phyloP scores from a whole-genome alignment of 2,113 vertebrate species.

The Acanthisitta chloris region DNA sequence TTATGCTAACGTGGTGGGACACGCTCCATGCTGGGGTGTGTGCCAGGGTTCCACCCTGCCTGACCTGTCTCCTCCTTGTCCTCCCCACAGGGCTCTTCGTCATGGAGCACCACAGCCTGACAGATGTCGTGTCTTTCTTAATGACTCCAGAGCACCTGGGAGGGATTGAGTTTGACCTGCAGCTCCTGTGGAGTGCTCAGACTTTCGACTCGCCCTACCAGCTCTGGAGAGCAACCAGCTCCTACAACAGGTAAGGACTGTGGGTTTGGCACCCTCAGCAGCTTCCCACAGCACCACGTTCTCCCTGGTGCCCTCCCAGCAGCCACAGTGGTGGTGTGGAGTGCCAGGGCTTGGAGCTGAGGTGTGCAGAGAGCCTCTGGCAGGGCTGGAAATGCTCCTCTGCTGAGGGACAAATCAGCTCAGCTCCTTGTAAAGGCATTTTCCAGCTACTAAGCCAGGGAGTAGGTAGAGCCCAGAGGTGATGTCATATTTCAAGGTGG shows the following conservation, averaged over 20 bases:
- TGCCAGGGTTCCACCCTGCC: too few species aligned
- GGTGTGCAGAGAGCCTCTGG: background rate
- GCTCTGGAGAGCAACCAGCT: slow-evolving; percentile 96
- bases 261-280: too few species aligned
- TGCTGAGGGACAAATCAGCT: too few species aligned
- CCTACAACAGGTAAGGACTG: too few species aligned
- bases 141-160: slow-evolving; percentile 92
- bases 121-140: slow-evolving; percentile 86
- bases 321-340: rapidly evolving
- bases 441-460: too few species aligned
- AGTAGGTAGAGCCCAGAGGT: too few species aligned
- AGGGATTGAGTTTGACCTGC: slow-evolving; percentile 92
- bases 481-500: too few species aligned
- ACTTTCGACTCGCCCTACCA: slow-evolving; percentile 96
- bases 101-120: slow-evolving; percentile 93
- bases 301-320: background rate
- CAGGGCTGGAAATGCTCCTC: background rate
- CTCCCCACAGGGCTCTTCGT: slow-evolving; percentile 88
- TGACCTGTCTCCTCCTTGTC: background rate
- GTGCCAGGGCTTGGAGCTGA: background rate
- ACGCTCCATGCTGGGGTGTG: too few species aligned
- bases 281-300: rapidly evolving
- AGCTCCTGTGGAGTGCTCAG: slow-evolving; percentile 95
- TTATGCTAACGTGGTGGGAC: background rate
- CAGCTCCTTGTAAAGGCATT: background rate